Evolutionary conservation across 2,113 vertebrate species (phyloP).

Genomic region (Neotoma lepida): DNA sequence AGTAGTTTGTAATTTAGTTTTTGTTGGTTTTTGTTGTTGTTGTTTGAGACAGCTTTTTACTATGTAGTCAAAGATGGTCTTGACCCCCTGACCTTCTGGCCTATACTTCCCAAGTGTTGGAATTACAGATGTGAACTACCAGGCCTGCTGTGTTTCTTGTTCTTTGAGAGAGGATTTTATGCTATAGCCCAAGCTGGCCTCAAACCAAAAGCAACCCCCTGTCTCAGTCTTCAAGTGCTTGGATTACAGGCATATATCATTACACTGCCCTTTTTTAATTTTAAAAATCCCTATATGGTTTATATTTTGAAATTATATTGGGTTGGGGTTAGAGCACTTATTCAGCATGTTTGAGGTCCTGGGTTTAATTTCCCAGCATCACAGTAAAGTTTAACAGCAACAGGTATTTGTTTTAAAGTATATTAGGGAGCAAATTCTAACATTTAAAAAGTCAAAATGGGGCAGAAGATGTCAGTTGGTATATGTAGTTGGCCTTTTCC

Average conservation of each 20-base stretch:
- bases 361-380: neutral
- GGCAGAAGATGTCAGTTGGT: neutral
- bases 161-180: neutral
- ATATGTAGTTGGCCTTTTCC: neutral
- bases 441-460: neutral
- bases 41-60: neutral
- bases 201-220: neutral
- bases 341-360: neutral
- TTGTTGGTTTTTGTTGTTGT: neutral
- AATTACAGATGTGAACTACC: neutral
- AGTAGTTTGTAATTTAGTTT: neutral
- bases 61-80: neutral
- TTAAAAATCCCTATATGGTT: neutral
- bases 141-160: neutral
- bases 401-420: neutral
- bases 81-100: neutral
- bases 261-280: neutral
- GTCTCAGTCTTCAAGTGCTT: neutral
- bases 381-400: neutral
- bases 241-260: neutral
- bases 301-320: neutral
- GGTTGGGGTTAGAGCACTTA: neutral
- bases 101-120: neutral
- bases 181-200: neutral
- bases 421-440: neutral